Evolutionary conservation across 2,113 vertebrate species (phyloP).

Genomic region (Azemiops feae): DNA sequence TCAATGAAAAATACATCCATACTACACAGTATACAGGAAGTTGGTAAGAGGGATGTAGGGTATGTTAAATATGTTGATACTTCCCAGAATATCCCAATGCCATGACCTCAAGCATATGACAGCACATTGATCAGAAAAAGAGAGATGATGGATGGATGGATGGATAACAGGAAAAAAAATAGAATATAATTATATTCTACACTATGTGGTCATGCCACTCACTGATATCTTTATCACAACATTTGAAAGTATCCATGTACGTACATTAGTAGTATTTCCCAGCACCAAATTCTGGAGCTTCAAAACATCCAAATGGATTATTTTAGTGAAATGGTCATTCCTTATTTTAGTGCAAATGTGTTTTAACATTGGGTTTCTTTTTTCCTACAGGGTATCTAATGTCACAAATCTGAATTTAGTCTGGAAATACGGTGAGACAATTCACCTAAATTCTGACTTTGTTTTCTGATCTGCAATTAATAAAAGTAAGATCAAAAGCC

Average conservation of each 20-base stretch:
- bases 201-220: too few relatives aligned
- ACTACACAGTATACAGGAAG: background rate
- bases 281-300: background rate
- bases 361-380: background rate
- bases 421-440: background rate
- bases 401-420: background rate
- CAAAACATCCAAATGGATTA: background rate
- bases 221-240: background rate
- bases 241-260: background rate
- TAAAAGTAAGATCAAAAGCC: constrained; percentile 23
- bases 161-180: background rate
- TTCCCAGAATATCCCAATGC: background rate
- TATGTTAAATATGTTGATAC: background rate
- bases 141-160: background rate
- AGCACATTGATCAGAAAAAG: background rate
- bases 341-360: background rate
- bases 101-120: background rate
- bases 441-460: constrained; percentile 10
- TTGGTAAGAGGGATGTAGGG: background rate
- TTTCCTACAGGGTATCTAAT: background rate
- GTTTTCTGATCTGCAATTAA: constrained; percentile 26
- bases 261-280: background rate
- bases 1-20: background rate
- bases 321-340: background rate
- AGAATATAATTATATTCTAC: background rate